Evolutionary conservation across 1,140 invertebrate species (phyloP).

Genomic region (Phocides pigmalion): DNA sequence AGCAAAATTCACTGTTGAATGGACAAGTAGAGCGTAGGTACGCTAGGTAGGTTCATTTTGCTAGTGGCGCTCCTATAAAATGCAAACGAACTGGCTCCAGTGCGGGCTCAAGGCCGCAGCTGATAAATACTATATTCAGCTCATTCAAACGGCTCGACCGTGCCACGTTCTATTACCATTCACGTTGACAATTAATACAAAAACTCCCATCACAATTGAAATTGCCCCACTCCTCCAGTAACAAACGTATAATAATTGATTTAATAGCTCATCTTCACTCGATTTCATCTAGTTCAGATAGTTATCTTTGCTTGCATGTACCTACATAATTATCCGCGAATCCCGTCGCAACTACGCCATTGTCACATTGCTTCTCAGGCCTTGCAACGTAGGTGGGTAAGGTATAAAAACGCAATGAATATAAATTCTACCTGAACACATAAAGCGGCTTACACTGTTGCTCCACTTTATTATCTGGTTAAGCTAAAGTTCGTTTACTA

Average conservation of each 20-base stretch:
- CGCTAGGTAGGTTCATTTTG: slow-evolving; percentile 28
- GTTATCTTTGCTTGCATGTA: slow-evolving; percentile 13
- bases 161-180: slow-evolving; percentile 37
- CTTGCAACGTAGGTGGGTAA: slow-evolving; percentile 24
- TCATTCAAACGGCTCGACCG: slow-evolving; percentile 53
- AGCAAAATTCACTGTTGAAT: slow-evolving; percentile 32
- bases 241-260: slow-evolving; percentile 30
- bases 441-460: slow-evolving; percentile 15
- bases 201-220: slow-evolving; percentile 34
- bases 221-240: slow-evolving; percentile 35
- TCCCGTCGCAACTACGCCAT: slow-evolving; percentile 33
- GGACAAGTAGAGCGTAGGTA: slow-evolving; percentile 32
- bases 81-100: slow-evolving; percentile 58
- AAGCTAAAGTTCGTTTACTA: slow-evolving; percentile 16
- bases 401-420: slow-evolving; percentile 27
- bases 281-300: slow-evolving; percentile 27
- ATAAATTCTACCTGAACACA: slow-evolving; percentile 52
- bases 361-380: slow-evolving; percentile 43
- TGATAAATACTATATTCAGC: slow-evolving; percentile 62
- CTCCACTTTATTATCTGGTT: slow-evolving; percentile 18
- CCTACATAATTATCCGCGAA: slow-evolving; percentile 18
- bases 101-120: slow-evolving; percentile 57
- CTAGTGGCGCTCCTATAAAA: slow-evolving; percentile 44
- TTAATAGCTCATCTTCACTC: slow-evolving; percentile 37
- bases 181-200: slow-evolving; percentile 47